Conservation (phyloP, 92 coral and sea anemone genomes). For the Meandrina meandrites region DNA sequence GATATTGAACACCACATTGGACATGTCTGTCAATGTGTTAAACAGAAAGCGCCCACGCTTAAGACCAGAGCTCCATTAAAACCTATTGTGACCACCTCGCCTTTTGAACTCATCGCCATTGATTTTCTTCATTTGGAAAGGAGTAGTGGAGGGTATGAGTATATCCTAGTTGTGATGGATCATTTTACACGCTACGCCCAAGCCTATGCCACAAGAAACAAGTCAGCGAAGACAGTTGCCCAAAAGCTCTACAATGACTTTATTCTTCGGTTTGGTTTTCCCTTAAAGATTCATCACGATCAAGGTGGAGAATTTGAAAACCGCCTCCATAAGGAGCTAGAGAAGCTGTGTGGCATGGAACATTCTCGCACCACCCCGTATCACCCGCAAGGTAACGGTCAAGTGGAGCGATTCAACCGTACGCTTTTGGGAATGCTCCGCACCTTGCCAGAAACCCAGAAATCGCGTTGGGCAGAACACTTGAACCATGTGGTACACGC, state of each 20-base stretch:
- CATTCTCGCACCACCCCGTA: slow-evolving; percentile 52
- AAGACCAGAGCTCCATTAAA: slow-evolving; percentile 49
- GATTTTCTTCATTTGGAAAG: slow-evolving; percentile 54
- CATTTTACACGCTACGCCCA: slow-evolving; percentile 50
- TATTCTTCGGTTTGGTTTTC: slow-evolving; percentile 55
- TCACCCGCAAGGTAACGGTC: slow-evolving; percentile 61
- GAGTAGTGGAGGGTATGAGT: slow-evolving; percentile 38
- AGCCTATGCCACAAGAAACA: slow-evolving; percentile 52
- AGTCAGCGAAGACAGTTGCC: slow-evolving; percentile 51
- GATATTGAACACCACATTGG: slow-evolving; percentile 52
- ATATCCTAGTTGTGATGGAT: slow-evolving; percentile 50
- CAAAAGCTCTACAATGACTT: slow-evolving; percentile 51
- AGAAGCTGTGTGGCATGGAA: slow-evolving; percentile 51
- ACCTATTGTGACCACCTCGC: slow-evolving; percentile 46
- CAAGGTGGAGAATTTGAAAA: slow-evolving; percentile 64
- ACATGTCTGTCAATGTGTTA: slow-evolving; percentile 47
- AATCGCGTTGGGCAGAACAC: slow-evolving; percentile 50
- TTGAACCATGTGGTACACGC: slow-evolving; percentile 52
- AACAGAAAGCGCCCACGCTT: slow-evolving; percentile 42
- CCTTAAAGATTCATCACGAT: slow-evolving; percentile 46
- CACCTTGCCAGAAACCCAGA: slow-evolving; percentile 60
- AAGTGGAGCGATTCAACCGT: slow-evolving; percentile 48
- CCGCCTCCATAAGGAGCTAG: slow-evolving; percentile 31
- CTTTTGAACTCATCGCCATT: slow-evolving; percentile 43
- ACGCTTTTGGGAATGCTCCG: slow-evolving; percentile 50